phyloP scores from a whole-genome alignment of 1,140 invertebrate genomes.

The Bombus confusus region DNA sequence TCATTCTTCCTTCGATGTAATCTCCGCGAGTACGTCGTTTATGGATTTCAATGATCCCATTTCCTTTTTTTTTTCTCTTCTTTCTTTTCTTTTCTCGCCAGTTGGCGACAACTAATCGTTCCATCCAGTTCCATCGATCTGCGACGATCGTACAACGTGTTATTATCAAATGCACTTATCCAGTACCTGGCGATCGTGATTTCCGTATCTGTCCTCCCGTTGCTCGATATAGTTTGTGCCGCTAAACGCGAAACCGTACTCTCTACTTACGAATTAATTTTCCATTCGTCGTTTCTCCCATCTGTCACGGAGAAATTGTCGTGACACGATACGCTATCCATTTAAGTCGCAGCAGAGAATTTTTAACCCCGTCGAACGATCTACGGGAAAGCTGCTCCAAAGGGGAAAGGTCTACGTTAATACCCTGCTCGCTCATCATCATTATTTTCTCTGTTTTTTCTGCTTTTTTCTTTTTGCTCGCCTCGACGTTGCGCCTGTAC shows the following conservation, averaged over 20 bases:
- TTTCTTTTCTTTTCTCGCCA: no score
- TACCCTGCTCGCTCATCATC: conserved; percentile 28
- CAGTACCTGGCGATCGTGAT: no score
- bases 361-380: conserved; percentile 3
- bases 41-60: no score
- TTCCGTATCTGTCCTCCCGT: no score
- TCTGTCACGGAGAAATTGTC: not conserved
- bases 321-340: not conserved
- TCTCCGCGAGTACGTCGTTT: no score
- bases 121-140: no score
- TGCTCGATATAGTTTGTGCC: no score
- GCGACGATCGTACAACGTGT: not conserved
- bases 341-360: not conserved
- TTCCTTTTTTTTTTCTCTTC: no score
- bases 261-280: not conserved
- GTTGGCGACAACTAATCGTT: no score
- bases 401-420: conserved; percentile 27
- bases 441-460: not conserved
- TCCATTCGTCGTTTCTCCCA: not conserved
- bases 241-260: not conserved
- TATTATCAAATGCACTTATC: no score
- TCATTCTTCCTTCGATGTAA: no score
- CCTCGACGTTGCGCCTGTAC: not conserved
- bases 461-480: not conserved
- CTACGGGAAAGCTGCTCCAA: conserved; percentile 15